Percentiles rank a stretch among this genome's conserved stretches.
Conservation (phyloP, 2,888 invertebrate species). For the Phymatocera aterrima region DNA sequence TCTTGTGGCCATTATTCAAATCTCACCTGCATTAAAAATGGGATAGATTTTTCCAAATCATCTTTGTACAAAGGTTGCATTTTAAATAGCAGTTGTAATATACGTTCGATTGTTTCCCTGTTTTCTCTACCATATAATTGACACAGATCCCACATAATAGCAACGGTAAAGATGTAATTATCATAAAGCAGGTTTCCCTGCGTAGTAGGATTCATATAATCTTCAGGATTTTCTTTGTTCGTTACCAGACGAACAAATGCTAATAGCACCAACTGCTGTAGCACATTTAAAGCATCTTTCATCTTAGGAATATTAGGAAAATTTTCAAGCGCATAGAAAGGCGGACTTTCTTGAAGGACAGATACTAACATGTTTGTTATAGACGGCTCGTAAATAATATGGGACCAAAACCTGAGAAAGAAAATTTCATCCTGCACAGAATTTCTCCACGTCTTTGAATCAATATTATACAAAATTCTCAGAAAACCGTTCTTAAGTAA, state of each 20-base stretch:
- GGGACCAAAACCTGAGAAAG: constrained; percentile 82
- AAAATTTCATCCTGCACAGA: not conserved
- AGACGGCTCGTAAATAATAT: constrained; percentile 80
- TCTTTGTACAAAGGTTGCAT: constrained; percentile 82
- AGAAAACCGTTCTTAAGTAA: not conserved
- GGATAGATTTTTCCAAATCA: constrained; percentile 78
- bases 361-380: constrained; percentile 82
- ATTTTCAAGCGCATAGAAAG: constrained; percentile 78
- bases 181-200: constrained; percentile 86
- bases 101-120: constrained; percentile 77
- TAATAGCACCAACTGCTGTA: constrained; percentile 79
- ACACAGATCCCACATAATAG: constrained; percentile 88
- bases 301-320: constrained; percentile 74
- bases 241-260: constrained; percentile 87
- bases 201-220: constrained; percentile 81
- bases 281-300: constrained; percentile 78
- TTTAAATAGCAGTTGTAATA: constrained; percentile 82
- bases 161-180: constrained; percentile 89
- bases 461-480: not conserved
- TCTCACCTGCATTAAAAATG: constrained; percentile 77
- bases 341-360: constrained; percentile 85
- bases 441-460: not conserved
- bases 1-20: not conserved
- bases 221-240: constrained; percentile 79
- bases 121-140: constrained; percentile 85